Base-by-base conservation (phyloP, 1,140 invertebrate species). In the Nephila pilipes region DNA sequence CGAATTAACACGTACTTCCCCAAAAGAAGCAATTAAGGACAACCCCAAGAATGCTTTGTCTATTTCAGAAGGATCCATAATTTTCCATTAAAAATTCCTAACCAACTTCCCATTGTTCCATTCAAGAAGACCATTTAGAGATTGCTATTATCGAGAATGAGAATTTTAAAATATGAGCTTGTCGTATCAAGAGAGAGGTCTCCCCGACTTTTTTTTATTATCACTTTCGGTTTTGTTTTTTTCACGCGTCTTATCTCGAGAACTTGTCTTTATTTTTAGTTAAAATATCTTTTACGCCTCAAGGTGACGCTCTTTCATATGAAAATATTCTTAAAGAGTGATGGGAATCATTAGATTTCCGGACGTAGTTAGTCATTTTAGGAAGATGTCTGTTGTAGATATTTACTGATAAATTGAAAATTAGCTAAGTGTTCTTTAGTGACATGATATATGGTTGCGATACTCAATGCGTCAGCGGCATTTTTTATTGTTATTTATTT, bases 71-170 rank as follows among this genome's bases (percentile, higher is more conserved):
- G 75, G 57, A 90, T 90, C 89, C 89, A 90, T 90, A 90, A 90
- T 90, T 90, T 90, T 90, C 89, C 89, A 90, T 90, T 90, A 90
- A 90, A 90, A 90, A 90, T 90, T 90, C 38, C 65, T 58, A 32
- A 79, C 58, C 85, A 87, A 57, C 83, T 54, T 32, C 32, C 32
- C 87, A 79, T 90, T 90, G 89, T 81, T 60, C 36, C 16, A 90
- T 75, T 38, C 75, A 38, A 57, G 29, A 81, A 60, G 57, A 32
- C 89, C 79, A 81, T 90, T 90, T 90, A 22, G 38, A 79, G 81
- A 90, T 90, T 54, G 75, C 89, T 60, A n/a, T 81, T 80, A 90
- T 89, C 58, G 54, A 8, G 65, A 18, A 69, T 46, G 65, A 29
- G 46, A 29, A 90, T 57, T 80, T 80, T 90, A 90, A 90, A 90